Evolutionary conservation across 2,797 vertebrate genomes (phyloP).

Genomic region (Halcyon chelicuti): DNA sequence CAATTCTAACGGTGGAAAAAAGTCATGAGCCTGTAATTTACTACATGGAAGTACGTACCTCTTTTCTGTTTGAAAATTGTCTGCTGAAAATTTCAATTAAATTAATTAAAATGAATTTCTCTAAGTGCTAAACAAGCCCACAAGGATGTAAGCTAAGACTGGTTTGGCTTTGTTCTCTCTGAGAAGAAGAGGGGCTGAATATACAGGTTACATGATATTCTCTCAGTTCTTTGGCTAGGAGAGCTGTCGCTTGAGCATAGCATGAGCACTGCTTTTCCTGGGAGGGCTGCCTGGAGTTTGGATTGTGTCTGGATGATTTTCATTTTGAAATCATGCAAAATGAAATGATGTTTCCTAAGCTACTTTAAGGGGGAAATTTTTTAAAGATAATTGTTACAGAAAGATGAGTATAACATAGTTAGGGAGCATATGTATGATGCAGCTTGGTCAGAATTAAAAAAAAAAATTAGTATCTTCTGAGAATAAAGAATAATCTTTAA

Average conservation of each 20-base stretch:
- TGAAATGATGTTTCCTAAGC: neutral
- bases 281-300: neutral
- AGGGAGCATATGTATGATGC: neutral
- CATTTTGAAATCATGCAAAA: neutral
- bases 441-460: neutral
- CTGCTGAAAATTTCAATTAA: neutral
- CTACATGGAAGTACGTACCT: neutral
- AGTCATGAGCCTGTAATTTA: neutral
- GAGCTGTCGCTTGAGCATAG: neutral
- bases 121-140: neutral
- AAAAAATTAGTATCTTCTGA: neutral
- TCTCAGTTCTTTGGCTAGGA: neutral
- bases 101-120: neutral
- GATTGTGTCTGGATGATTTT: neutral
- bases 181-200: neutral
- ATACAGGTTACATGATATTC: neutral
- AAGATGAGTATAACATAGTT: neutral
- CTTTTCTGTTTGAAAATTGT: neutral
- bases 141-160: neutral
- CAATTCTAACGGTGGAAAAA: neutral
- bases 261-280: neutral
- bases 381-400: neutral
- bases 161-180: neutral
- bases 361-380: neutral
- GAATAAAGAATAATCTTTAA: neutral